Evolutionary conservation across 2,888 invertebrate genomes (phyloP).

Genomic region (Troides helena): DNA sequence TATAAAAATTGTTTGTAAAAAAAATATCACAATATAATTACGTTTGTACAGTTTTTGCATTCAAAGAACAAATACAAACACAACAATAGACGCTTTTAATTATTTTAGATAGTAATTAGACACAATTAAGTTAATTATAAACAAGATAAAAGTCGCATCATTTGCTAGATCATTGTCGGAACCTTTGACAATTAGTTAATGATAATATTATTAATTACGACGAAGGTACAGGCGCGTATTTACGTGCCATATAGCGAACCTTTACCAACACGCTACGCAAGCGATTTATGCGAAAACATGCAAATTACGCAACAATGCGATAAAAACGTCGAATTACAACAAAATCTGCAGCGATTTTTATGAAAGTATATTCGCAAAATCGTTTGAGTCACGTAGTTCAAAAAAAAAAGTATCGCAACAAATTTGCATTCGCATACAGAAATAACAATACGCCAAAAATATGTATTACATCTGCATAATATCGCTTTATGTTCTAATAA

Average conservation of each 20-base stretch:
- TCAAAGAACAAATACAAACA: not conserved
- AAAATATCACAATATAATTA: not conserved
- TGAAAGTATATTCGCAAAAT: slow-evolving; percentile 28
- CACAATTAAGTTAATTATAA: slow-evolving; percentile 11
- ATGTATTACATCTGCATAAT: slow-evolving; percentile 20
- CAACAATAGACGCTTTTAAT: not conserved
- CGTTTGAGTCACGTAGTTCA: slow-evolving; percentile 25
- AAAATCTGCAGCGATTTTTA: slow-evolving; percentile 24
- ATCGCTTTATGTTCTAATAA: slow-evolving; percentile 25
- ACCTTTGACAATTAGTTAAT: slow-evolving; percentile 43
- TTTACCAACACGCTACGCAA: slow-evolving; percentile 14
- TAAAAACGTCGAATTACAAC: slow-evolving; percentile 27
- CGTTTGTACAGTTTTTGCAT: not conserved
- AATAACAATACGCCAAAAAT: slow-evolving; percentile 5
- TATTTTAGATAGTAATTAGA: not conserved
- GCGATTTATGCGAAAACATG: slow-evolving; percentile 28
- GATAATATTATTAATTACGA: slow-evolving; percentile 12
- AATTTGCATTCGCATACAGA: slow-evolving; percentile 2
- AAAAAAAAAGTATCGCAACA: slow-evolving; percentile 18
- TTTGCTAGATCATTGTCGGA: slow-evolving; percentile 38
- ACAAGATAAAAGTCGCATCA: slow-evolving; percentile 33
- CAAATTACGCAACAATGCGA: slow-evolving; percentile 29
- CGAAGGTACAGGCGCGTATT: slow-evolving; percentile 1
- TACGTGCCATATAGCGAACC: slow-evolving; percentile 23
- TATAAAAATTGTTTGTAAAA: not conserved